Conservation (phyloP, 2,888 invertebrate genomes). For the Dione juno region DNA sequence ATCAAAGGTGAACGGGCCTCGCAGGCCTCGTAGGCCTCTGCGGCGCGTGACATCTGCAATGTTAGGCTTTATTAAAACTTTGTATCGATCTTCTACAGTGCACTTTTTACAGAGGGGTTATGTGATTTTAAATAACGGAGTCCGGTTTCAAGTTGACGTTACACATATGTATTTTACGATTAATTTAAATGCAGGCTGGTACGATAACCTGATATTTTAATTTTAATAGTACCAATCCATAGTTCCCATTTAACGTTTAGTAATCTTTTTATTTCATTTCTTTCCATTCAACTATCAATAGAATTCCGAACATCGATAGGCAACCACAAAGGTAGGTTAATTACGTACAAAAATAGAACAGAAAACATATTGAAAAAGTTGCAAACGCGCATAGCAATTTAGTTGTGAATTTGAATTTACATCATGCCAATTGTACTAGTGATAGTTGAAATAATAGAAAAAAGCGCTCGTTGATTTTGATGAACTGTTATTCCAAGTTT, state of each 20-base stretch:
- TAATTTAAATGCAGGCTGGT: neutral
- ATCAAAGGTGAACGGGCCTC: conserved; percentile 64
- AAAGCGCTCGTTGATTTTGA: conserved; percentile 24
- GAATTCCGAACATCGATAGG: conserved; percentile 4
- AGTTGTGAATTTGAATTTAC: conserved; percentile 27
- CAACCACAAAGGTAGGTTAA: conserved; percentile 23
- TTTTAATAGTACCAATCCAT: neutral
- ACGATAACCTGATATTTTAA: neutral
- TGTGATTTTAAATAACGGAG: neutral
- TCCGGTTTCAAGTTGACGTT: neutral
- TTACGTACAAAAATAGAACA: conserved; percentile 27
- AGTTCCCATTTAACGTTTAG: neutral
- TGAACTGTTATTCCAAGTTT: conserved; percentile 17
- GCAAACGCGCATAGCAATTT: conserved; percentile 17
- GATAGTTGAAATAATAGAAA: conserved; percentile 21
- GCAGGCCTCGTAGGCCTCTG: conserved; percentile 45
- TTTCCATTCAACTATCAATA: neutral
- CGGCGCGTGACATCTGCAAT: conserved; percentile 43
- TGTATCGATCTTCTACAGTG: conserved; percentile 37
- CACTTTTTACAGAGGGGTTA: conserved; percentile 15
- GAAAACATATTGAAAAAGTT: conserved; percentile 20
- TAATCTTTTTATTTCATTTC: conserved; percentile 1
- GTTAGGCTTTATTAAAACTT: conserved; percentile 42
- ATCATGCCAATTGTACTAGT: conserved; percentile 26
- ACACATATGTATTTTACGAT: neutral